Conservation (phyloP, 2,888 invertebrate genomes). For the Colostygia pectinataria region DNA sequence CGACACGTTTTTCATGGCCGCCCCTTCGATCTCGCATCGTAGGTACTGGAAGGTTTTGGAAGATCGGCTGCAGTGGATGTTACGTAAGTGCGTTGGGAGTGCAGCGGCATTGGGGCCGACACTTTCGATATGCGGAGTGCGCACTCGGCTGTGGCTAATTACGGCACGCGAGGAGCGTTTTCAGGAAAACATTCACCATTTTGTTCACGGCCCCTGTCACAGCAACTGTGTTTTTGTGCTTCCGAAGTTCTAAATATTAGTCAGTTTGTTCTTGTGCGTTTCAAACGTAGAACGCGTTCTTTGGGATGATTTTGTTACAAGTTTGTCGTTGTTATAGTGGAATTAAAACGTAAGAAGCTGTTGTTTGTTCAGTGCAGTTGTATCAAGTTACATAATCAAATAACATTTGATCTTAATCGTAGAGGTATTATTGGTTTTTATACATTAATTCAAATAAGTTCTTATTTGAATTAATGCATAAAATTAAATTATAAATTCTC, state of each 20-base stretch:
- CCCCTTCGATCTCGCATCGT: conserved; percentile 60
- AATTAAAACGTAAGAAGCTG: conserved; percentile 32
- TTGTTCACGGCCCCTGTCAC: conserved; percentile 64
- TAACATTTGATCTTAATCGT: conserved; percentile 7
- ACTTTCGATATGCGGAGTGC: conserved; percentile 65
- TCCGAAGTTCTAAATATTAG: conserved; percentile 44
- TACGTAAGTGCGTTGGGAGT: conserved; percentile 74
- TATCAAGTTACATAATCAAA: conserved; percentile 41
- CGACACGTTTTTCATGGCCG: conserved; percentile 79
- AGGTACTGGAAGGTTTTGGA: conserved; percentile 49
- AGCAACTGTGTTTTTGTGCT: conserved; percentile 53
- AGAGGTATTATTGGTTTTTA: conserved; percentile 15
- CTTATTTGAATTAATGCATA: too few relatives aligned
- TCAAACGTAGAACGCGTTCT: conserved; percentile 29
- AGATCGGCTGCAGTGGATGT: conserved; percentile 70
- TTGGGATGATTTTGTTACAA: conserved; percentile 49
- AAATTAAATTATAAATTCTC: too few relatives aligned
- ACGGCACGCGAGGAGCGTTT: conserved; percentile 73
- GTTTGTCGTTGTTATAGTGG: conserved; percentile 61
- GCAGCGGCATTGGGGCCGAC: conserved; percentile 65
- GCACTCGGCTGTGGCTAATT: conserved; percentile 70
- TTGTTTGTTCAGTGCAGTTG: conserved; percentile 45
- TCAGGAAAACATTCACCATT: conserved; percentile 80
- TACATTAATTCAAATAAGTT: background rate
- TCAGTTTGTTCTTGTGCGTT: conserved; percentile 43